phyloP scores from a whole-genome alignment of 64 coral and sea anemone genomes.

The Porites lutea region DNA sequence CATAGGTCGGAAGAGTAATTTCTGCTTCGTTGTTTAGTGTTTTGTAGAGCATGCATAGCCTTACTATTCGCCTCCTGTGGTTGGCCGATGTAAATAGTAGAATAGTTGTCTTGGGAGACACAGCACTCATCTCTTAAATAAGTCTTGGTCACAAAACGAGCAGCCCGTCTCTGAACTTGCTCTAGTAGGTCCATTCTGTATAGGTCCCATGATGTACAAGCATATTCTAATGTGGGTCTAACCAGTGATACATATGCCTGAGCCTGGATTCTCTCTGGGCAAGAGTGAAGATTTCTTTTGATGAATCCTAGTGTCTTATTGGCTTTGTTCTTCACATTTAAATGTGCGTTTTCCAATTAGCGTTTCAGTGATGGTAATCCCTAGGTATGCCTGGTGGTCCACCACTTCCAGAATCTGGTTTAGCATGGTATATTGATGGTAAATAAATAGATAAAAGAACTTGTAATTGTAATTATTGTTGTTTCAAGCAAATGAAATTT shows the following conservation, averaged over 20 bases:
- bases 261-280: constrained; percentile 16
- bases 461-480: too few relatives aligned
- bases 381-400: constrained; percentile 48
- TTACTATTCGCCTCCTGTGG: too few relatives aligned
- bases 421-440: neutral
- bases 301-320: constrained; percentile 17
- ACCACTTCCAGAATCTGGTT: constrained; percentile 2
- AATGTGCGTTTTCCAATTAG: constrained; percentile 40
- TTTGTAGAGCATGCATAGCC: too few relatives aligned
- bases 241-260: neutral
- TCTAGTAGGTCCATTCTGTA: constrained; percentile 16
- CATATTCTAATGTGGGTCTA: too few relatives aligned
- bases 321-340: constrained; percentile 36
- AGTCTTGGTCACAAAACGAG: constrained; percentile 44
- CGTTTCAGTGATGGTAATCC: constrained; percentile 59
- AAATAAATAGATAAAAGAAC: too few relatives aligned
- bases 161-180: constrained; percentile 28
- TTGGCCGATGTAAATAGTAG: neutral
- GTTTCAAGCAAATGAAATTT: too few relatives aligned
- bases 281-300: constrained; percentile 43
- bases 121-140: constrained; percentile 16
- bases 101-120: constrained; percentile 19
- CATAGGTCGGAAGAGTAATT: too few relatives aligned
- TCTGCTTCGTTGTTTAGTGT: too few relatives aligned
- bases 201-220: neutral